Conservation (phyloP, 30 jellyfish, hydroid and myxozoan genomes). For the Pelagia noctiluca region DNA sequence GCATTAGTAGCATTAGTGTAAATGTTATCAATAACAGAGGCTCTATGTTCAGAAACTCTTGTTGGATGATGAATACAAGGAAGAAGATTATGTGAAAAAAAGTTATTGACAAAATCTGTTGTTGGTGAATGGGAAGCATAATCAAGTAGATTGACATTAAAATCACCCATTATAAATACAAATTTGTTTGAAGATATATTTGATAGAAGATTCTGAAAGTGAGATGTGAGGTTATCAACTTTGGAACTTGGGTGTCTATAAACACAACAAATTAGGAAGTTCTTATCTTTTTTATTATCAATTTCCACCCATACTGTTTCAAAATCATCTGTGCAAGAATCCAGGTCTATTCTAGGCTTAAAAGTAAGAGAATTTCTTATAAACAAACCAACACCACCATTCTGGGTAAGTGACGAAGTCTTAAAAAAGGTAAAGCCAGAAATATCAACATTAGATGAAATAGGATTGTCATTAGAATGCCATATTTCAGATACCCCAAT, state of each 20-base stretch:
- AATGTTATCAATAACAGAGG: conserved; percentile 24
- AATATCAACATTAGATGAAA: conserved; percentile 36
- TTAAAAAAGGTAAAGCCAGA: conserved; percentile 32
- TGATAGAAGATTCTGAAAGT: conserved; percentile 36
- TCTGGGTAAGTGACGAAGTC: conserved; percentile 33
- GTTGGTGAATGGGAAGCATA: conserved; percentile 50
- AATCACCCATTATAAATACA: conserved; percentile 44
- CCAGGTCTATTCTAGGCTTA: conserved; percentile 31
- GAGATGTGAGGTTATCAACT: conserved; percentile 46
- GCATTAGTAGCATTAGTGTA: conserved; percentile 33
- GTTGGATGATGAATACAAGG: conserved; percentile 53
- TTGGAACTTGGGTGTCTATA: conserved; percentile 53
- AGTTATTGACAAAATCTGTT: conserved; percentile 31
- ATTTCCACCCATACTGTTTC: conserved; percentile 60
- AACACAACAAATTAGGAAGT: conserved; percentile 31
- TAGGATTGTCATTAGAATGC: no score
- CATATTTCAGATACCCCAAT: conserved; percentile 66
- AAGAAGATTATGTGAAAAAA: conserved; percentile 46
- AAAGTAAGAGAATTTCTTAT: conserved; percentile 18
- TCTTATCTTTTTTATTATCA: conserved; percentile 36
- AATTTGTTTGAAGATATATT: conserved; percentile 22
- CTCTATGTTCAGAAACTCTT: conserved; percentile 31
- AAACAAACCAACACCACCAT: conserved; percentile 55
- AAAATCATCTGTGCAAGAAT: conserved; percentile 24
- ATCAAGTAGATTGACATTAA: no score